A percentile compares a stretch with the other conserved stretches of the same genome.
These are phyloP conservation scores for Phoebastria nigripes DNA, from an alignment of 2,797 vertebrate genomes.

Conservation along the genomic window DNA sequence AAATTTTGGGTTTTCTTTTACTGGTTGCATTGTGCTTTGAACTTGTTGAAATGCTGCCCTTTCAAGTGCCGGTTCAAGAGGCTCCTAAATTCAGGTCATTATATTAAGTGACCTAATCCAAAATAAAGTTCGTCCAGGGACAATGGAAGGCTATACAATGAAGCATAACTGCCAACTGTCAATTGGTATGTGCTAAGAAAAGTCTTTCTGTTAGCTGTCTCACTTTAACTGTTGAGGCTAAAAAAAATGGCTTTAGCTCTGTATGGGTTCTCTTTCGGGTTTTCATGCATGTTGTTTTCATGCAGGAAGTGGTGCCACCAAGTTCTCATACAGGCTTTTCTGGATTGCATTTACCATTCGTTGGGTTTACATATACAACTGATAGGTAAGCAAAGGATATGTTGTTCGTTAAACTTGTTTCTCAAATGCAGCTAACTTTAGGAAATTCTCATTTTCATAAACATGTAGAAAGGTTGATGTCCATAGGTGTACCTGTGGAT, in stretches of 20 bases:
- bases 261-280: neutral
- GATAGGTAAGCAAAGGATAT: constrained; percentile 81
- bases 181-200: neutral
- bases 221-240: neutral
- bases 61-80: neutral
- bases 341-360: constrained; percentile 92
- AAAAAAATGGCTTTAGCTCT: neutral
- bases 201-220: neutral
- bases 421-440: neutral
- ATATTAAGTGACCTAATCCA: neutral
- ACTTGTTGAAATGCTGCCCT: neutral
- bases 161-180: neutral
- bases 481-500: neutral
- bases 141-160: neutral
- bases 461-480: neutral
- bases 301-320: constrained; percentile 88
- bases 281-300: constrained; percentile 18
- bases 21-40: neutral
- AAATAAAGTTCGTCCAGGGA: neutral
- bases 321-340: constrained; percentile 91
- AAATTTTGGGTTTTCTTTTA: neutral
- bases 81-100: neutral
- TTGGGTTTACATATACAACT: constrained; percentile 96
- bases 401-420: neutral
- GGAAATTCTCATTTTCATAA: neutral